These are phyloP conservation scores for Agrypnia vestita DNA, from an alignment of 1,140 invertebrate species.

Conservation along the genomic window DNA sequence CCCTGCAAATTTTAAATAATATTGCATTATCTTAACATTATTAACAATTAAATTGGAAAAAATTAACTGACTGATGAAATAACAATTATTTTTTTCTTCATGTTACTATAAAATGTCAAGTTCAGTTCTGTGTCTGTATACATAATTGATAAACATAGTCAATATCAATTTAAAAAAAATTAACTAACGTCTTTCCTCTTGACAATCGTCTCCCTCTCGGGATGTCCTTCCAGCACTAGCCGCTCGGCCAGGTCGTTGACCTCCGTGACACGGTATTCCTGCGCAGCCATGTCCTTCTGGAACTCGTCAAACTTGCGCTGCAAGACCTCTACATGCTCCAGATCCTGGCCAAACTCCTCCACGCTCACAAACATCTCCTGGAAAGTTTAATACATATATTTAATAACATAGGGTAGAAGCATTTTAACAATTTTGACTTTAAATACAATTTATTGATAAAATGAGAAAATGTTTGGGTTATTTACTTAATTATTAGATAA, in stretches of 20 bases:
- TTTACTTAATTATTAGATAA: too few relatives aligned
- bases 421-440: not conserved
- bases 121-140: too few relatives aligned
- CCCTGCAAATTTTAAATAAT: too few relatives aligned
- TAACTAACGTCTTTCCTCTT: conserved; percentile 84
- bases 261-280: conserved; percentile 97
- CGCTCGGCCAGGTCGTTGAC: conserved; percentile 96
- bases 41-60: too few relatives aligned
- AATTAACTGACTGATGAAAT: too few relatives aligned
- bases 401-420: not conserved
- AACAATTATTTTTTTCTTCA: too few relatives aligned
- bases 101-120: too few relatives aligned
- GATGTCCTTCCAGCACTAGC: conserved; percentile 94
- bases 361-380: conserved; percentile 95
- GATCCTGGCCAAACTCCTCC: conserved; percentile 97
- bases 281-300: conserved; percentile 98
- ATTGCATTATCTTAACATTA: too few relatives aligned
- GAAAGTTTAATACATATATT: conserved; percentile 53
- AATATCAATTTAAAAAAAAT: too few relatives aligned
- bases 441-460: too few relatives aligned
- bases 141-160: not conserved
- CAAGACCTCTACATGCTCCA: conserved; percentile 98
- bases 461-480: too few relatives aligned
- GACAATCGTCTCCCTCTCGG: conserved; percentile 93
- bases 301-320: conserved; percentile 99